Evolutionary conservation across 2,888 invertebrate genomes (phyloP), one percentile per base, ranked within the genome.

Genomic region (Euzetes globulus): DNA sequence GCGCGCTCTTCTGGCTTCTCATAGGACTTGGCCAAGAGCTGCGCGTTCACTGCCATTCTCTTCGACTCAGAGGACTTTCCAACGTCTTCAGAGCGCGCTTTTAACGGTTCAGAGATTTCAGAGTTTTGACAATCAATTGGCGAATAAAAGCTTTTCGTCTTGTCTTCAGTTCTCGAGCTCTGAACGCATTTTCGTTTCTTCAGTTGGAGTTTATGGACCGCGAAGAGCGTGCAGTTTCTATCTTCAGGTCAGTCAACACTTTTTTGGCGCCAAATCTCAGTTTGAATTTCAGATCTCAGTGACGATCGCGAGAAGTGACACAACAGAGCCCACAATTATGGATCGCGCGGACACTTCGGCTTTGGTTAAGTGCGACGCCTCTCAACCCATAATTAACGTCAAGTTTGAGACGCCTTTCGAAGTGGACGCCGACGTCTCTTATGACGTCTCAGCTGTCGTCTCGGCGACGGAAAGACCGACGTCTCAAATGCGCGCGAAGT

Each of bases 201-300:
- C 47, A n/a, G 45, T 73, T 29, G 73, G 73, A 55, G 68, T 73
- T 19, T 73, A 73, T 22, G 68, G 68, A 33, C 73, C 73, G 50
- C 47, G 73, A 33, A 73, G 70, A 22, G 68, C 73, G 9, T 73
- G 68, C 22, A 68, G 47, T 17, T 73, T 70, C 33, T 73, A 45
- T 41, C 11, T 73, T 7, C 41, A 73, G 37, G 68, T 68, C 17
- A 68, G 65, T 17, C 50, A 13, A 5, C 7, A 5, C 50, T 50
- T 17, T 11, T 17, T 50, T 17, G 5, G n/a, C 50, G 5, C 50
- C 7, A 4, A n/a, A n/a, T 50, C 17, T 6, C 50, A 50, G 4
- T n/a, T n/a, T 17, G 7, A 11, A 41, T 50, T 50, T 50, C 37
- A 73, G 29, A 37, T 65, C 27, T 65, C 41, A 9, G 3, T 73